Percentiles rank a stretch among this genome's conserved stretches.
Conservation (phyloP, 2,888 invertebrate species). For the Campaea margaritaria region DNA sequence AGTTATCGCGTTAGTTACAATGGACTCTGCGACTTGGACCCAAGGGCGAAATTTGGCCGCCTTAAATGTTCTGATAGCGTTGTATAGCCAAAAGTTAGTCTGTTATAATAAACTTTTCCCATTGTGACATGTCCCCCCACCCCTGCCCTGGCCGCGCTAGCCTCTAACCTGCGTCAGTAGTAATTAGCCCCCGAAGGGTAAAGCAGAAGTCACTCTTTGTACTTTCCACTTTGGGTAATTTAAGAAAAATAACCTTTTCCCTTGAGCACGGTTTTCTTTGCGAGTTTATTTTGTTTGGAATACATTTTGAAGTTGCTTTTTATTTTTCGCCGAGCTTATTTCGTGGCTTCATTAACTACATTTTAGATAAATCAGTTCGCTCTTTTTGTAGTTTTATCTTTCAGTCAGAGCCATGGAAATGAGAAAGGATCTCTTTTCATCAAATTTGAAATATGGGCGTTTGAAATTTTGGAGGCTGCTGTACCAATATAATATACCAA, state of each 20-base stretch:
- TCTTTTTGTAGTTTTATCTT: neutral
- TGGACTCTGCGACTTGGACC: conserved; percentile 43
- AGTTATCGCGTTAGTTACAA: conserved; percentile 33
- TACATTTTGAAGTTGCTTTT: conserved; percentile 18
- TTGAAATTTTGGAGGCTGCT: too few relatives aligned
- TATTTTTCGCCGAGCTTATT: conserved; percentile 6
- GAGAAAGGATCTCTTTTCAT: too few relatives aligned
- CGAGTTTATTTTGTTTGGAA: conserved; percentile 22
- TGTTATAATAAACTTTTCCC: conserved; percentile 74
- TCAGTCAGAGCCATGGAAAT: too few relatives aligned
- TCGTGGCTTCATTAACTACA: conserved; percentile 1
- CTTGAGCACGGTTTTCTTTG: conserved; percentile 31
- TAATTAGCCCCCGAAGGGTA: conserved; percentile 61
- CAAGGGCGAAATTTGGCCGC: conserved; percentile 51
- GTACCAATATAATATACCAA: too few relatives aligned
- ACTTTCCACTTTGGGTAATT: conserved; percentile 52
- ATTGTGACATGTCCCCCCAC: conserved; percentile 65
- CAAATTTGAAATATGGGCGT: too few relatives aligned
- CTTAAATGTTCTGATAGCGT: conserved; percentile 40
- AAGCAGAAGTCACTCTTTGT: conserved; percentile 44
- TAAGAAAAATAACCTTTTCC: conserved; percentile 52
- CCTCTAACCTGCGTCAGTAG: conserved; percentile 28
- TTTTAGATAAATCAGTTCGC: conserved; percentile 7
- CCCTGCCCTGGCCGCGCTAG: conserved; percentile 11
- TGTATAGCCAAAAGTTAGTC: conserved; percentile 55